Evolutionary conservation across 2,113 vertebrate species (phyloP).

Genomic region (Piliocolobus tephrosceles): DNA sequence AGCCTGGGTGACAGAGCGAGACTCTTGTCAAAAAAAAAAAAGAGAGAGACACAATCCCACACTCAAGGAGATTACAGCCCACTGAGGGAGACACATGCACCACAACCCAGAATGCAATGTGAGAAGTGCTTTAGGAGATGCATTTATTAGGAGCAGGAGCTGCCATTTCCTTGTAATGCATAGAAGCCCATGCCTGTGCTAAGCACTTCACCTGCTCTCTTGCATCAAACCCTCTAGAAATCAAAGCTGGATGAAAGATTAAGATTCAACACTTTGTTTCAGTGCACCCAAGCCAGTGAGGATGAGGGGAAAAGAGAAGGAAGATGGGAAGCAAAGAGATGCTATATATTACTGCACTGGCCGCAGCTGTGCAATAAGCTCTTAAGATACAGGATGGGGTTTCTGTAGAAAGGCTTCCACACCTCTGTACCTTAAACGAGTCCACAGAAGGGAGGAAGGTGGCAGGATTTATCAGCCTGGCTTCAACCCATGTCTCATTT

Average conservation of each 20-base stretch:
- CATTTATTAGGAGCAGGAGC: neutral
- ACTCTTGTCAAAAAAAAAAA: too few species aligned
- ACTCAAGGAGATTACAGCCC: neutral
- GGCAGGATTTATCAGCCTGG: neutral
- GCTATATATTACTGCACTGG: neutral
- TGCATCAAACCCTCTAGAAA: neutral
- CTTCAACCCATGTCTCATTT: neutral
- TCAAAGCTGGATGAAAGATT: neutral
- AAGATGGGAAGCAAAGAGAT: neutral
- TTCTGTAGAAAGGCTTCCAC: neutral
- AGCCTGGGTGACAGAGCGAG: too few species aligned
- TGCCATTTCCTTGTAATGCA: neutral
- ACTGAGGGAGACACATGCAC: neutral
- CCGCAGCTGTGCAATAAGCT: too few species aligned
- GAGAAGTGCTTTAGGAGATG: neutral
- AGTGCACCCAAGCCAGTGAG: neutral
- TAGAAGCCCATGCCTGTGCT: neutral
- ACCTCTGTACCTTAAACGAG: neutral
- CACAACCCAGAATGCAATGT: neutral
- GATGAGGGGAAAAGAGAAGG: neutral
- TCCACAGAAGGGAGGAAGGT: neutral
- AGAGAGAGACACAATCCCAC: neutral
- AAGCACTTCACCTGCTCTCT: neutral
- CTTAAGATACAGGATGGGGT: neutral
- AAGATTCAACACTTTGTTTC: too few species aligned